Conservation (phyloP, 2,888 invertebrate genomes). For the Dyspetes luteomarginatus region DNA sequence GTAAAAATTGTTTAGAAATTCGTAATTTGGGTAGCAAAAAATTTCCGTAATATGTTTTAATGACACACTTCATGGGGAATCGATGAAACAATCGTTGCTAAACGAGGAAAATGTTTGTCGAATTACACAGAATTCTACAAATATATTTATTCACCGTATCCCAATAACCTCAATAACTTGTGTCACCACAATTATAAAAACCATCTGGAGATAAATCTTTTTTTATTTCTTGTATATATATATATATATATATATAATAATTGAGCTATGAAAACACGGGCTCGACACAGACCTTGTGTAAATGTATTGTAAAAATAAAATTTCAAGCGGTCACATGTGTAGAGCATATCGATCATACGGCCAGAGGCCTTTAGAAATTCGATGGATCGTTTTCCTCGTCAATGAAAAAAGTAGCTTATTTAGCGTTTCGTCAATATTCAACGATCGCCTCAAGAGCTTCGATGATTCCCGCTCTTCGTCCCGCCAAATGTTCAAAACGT, state of each 20-base stretch:
- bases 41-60: background rate
- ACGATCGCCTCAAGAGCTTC: background rate
- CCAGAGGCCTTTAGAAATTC: background rate
- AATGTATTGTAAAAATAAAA: conserved; percentile 40
- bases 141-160: too few relatives aligned
- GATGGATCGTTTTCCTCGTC: background rate
- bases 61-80: background rate
- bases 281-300: conserved; percentile 58
- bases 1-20: too few relatives aligned
- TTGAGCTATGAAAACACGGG: conserved; percentile 66
- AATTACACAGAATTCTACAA: background rate
- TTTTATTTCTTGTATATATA: conserved; percentile 68
- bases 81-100: too few relatives aligned
- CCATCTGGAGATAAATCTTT: background rate
- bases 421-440: conserved; percentile 1
- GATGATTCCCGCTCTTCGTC: background rate
- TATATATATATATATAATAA: conserved; percentile 64
- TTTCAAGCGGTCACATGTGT: conserved; percentile 27
- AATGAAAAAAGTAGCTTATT: background rate
- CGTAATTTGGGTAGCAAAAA: background rate
- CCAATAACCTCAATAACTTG: too few relatives aligned
- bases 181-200: background rate
- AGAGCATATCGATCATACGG: conserved; percentile 1
- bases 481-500: background rate
- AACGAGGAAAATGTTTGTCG: too few relatives aligned